Evolutionary conservation across 2,888 invertebrate genomes (phyloP).

Genomic region (Anodontia alba): DNA sequence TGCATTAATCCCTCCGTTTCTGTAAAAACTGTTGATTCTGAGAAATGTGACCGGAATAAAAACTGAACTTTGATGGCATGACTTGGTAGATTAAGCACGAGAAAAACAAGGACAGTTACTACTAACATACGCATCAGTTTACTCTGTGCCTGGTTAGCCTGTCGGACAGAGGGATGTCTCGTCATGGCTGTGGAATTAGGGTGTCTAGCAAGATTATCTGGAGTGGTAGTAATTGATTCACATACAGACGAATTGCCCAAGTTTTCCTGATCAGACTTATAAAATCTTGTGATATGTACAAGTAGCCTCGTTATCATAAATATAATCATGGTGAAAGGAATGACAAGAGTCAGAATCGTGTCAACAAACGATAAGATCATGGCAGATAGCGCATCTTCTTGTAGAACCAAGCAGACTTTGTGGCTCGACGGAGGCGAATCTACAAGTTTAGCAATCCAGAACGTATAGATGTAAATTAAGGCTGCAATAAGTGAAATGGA

Average conservation of each 20-base stretch:
- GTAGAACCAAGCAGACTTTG: conserved; percentile 54
- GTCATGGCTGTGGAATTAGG: not conserved
- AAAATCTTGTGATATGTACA: conserved; percentile 87
- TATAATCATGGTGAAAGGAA: conserved; percentile 90
- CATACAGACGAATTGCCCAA: conserved; percentile 25
- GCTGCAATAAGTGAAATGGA: conserved; percentile 52
- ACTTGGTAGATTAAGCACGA: conserved; percentile 88
- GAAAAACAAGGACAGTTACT: conserved; percentile 92
- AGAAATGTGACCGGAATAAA: conserved; percentile 67
- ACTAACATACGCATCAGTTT: conserved; percentile 92
- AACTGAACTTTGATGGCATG: conserved; percentile 76
- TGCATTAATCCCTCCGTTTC: conserved; percentile 68
- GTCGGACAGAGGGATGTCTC: conserved; percentile 31
- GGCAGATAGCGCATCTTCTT: conserved; percentile 50
- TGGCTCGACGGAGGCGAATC: conserved; percentile 9
- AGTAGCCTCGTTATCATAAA: conserved; percentile 90
- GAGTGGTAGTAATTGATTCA: conserved; percentile 21
- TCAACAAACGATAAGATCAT: conserved; percentile 86
- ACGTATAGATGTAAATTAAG: conserved; percentile 64
- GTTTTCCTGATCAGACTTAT: conserved; percentile 49
- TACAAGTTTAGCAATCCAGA: conserved; percentile 68
- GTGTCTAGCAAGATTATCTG: conserved; percentile 15
- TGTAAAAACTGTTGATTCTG: conserved; percentile 57
- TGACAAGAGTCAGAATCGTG: conserved; percentile 89
- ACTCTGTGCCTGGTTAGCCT: conserved; percentile 66